phyloP scores from a whole-genome alignment of 92 coral and sea anemone species.

The Chrysogorgia sp. region DNA sequence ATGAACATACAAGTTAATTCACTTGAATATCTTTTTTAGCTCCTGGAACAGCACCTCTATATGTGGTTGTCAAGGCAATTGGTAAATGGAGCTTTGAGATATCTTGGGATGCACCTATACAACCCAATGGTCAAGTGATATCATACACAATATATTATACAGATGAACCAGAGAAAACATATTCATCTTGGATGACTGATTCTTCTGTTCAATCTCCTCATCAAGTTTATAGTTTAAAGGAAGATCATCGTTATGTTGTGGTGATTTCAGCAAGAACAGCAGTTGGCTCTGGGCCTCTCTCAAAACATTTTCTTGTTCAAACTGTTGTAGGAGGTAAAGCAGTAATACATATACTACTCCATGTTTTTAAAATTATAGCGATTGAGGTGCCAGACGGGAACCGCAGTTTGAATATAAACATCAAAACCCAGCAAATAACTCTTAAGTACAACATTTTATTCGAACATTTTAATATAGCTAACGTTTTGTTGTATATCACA shows the following conservation, averaged over 20 bases:
- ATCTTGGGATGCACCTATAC: conserved; percentile 81
- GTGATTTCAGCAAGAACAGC: conserved; percentile 18
- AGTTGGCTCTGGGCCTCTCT: conserved; percentile 75
- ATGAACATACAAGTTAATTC: too few relatives aligned
- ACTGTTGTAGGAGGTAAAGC: conserved; percentile 81
- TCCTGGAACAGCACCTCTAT: conserved; percentile 81
- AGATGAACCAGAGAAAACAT: conserved; percentile 55
- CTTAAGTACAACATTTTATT: too few relatives aligned
- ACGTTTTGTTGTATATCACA: neutral
- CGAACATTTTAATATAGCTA: neutral
- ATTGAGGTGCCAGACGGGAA: neutral
- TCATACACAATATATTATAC: conserved; percentile 77
- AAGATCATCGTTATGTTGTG: conserved; percentile 38
- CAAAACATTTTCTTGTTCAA: conserved; percentile 74
- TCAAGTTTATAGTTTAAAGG: neutral
- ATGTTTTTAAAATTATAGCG: neutral
- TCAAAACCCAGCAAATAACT: too few relatives aligned
- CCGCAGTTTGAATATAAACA: too few relatives aligned
- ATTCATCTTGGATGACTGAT: conserved; percentile 63
- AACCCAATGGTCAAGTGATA: conserved; percentile 72
- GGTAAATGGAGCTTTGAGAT: conserved; percentile 75
- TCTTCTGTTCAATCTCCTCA: neutral
- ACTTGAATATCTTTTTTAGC: conserved; percentile 49
- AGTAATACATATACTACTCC: neutral
- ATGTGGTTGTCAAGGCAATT: conserved; percentile 67